Evolutionary conservation across 2,113 vertebrate species (phyloP), one percentile per base, ranked within the genome.

Genomic region (Furnarius figulus): DNA sequence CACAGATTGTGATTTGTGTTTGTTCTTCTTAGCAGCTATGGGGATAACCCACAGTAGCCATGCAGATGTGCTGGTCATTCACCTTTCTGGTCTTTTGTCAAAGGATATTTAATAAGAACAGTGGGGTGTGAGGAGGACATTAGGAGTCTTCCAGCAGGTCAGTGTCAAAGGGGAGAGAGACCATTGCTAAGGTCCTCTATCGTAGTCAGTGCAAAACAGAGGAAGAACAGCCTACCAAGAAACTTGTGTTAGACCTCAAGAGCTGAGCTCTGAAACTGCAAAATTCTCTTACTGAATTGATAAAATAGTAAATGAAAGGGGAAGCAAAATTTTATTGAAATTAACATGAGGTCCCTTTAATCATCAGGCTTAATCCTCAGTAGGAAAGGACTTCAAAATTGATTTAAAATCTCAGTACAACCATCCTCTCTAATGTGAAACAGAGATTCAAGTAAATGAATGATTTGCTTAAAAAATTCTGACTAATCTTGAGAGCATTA

Each of bases 381-480:
- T 93, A 97, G 97, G 92, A 93, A 80, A 87, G 83, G 96, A 96
- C 81, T 67, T 76, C 61, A 93, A 85, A 86, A 96, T 97, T 87
- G 92, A 96, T 96, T 97, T 97, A 95, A 97, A 97, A 95, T 97
- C 95, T 96, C 21, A 35, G 93, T 94, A 93, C 91, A 95, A 77
- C 76, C 61, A 78, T 71, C 91, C 87, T 97, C 78, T 95, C 87
- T 98, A 93, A 97, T 97, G 92, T 96, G 96, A 97, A 96, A 95
- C 75, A 95, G 91, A 96, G 91, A 96, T 97, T 85, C 93, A 94
- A 98, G 93, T 91, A 98, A 97, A 97, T 97, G 97, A 97, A 93
- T 80, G 72, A 96, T 97, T 98, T 97, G 84, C 96, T 97, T 97
- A 70, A 97, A 97, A 97, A 98, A 97, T 96, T 98, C 97, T 97